Base-by-base conservation (phyloP, 1,140 invertebrate species). In the Leptoteleia sp. region DNA sequence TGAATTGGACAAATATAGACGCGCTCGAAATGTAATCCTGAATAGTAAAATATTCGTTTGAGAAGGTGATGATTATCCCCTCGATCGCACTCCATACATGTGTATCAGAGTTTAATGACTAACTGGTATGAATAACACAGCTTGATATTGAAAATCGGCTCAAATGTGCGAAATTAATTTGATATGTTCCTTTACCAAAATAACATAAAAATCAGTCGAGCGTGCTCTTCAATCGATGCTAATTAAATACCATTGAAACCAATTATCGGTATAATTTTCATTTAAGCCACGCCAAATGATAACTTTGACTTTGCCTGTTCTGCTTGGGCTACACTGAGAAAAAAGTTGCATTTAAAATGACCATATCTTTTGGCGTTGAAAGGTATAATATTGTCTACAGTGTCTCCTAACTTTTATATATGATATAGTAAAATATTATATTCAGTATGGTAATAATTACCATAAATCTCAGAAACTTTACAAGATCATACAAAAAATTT, bases 21-120 rank as follows among this genome's bases (percentile, higher is more conserved):
- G n/a, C 13, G n/a, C 3, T 0, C n/a, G 1, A n/a, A 43, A 22
- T 43, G 13, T 22, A 43, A 43, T 22, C 9, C 3, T 11, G n/a
- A 19, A 40, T 40, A 40, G 15, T 40, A 8, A 17, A 40, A 40
- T 40, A 40, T 40, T 9, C 16, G 16, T 40, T 40, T 9, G 9
- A 6, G 31, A 11, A 6, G 12, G 5, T 6, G 3, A 11, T 12
- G 31, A 33, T 33, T 33, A 33, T 12, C 1, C 11, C 12, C 6
- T 1, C 31, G 12, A 11, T 4, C 31, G 6, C n/a, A 12, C 12
- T 9, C 5, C n/a, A n/a, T 33, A 5, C 12, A 12, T 12, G 12
- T 33, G 5, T 12, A 33, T 3, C n/a, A 12, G 9, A 33, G 31
- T 33, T 33, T 33, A 11, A 33, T 33, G 31, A 33, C 1, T 33